Conservation (phyloP, 2,113 vertebrate genomes). For the Ptilonorhynchus violaceus region DNA sequence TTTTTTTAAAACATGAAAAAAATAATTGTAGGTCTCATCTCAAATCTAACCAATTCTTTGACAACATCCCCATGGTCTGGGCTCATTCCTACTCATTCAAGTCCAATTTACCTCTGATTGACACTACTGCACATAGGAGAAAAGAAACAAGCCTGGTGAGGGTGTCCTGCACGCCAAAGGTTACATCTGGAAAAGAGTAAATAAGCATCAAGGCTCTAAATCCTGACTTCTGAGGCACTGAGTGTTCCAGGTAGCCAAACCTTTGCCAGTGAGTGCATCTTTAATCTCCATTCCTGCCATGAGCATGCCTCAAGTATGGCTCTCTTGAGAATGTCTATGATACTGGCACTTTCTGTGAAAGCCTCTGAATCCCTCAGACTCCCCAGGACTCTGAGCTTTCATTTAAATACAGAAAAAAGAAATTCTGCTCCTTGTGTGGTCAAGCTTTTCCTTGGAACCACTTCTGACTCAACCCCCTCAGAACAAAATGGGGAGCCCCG, state of each 20-base stretch:
- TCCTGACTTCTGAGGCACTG: not conserved
- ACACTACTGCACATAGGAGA: not conserved
- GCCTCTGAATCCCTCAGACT: not conserved
- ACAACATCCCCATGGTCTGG: not conserved
- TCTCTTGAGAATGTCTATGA: not conserved
- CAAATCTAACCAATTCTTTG: not conserved
- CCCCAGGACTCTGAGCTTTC: not conserved
- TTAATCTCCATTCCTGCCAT: not conserved
- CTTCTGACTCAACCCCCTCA: not conserved
- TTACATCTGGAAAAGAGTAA: not conserved
- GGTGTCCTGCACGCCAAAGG: not conserved
- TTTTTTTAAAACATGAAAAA: not conserved
- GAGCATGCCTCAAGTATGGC: fast-evolving
- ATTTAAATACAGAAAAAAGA: not conserved
- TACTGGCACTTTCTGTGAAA: not conserved
- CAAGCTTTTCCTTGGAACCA: not conserved
- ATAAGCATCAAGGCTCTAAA: not conserved
- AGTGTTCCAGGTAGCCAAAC: not conserved
- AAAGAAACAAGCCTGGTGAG: not conserved
- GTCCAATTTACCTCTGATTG: not conserved
- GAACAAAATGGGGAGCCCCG: not conserved
- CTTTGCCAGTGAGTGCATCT: not conserved
- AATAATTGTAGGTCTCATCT: not conserved
- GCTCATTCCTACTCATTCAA: not conserved
- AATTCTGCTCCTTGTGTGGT: not conserved